Percentiles rank a stretch among this genome's conserved stretches.
Evolutionary conservation across 2,113 vertebrate species (phyloP).

Genomic region (Balaenoptera acutorostrata): DNA sequence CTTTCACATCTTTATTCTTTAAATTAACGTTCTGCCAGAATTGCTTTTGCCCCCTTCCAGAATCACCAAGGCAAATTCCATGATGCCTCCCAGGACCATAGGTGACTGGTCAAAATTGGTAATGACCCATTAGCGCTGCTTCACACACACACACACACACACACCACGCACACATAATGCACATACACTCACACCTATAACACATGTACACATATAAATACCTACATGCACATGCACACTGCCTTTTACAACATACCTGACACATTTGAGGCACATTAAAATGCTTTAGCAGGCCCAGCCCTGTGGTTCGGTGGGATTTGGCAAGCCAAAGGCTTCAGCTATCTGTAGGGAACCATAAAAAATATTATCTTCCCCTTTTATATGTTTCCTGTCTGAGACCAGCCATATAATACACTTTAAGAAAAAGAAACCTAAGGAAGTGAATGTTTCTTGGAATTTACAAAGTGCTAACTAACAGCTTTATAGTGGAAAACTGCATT

Average conservation of each 20-base stretch:
- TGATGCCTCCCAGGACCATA: not conserved
- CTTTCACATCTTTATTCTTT: conserved; percentile 9
- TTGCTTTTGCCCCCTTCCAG: not conserved
- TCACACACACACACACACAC: not conserved
- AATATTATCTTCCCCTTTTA: not conserved
- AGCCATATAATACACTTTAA: not conserved
- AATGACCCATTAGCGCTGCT: not conserved
- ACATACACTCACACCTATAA: not conserved
- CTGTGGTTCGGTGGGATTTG: not conserved
- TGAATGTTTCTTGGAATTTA: conserved; percentile 23
- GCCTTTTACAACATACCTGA: not conserved
- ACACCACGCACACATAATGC: not conserved
- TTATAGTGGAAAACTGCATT: conserved; percentile 11
- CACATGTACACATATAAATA: not conserved
- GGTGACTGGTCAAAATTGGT: not conserved
- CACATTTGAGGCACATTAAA: not conserved
- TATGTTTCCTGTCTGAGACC: not conserved
- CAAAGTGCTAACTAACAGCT: conserved; percentile 5
- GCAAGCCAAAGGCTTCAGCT: not conserved
- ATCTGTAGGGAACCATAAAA: not conserved
- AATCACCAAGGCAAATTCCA: not conserved
- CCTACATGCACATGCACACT: not conserved
- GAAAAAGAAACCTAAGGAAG: not conserved
- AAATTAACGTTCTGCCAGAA: conserved; percentile 21
- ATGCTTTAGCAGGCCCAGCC: not conserved